phyloP scores from a whole-genome alignment of 2,797 vertebrate species.

The Alcedo atthis region DNA sequence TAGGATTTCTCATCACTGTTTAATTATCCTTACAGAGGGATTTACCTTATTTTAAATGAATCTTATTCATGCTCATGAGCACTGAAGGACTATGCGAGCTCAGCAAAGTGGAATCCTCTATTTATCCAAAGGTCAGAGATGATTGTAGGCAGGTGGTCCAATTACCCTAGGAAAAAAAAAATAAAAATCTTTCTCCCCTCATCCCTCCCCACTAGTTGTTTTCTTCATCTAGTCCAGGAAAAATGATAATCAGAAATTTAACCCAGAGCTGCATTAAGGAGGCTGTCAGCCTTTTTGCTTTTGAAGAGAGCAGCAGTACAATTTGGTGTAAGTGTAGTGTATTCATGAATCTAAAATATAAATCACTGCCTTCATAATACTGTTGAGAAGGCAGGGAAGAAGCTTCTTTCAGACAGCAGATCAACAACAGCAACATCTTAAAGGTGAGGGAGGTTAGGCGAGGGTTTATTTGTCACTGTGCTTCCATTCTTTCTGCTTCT shows the following conservation, averaged over 20 bases:
- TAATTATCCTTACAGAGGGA: slow-evolving; percentile 45
- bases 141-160: slow-evolving; percentile 17
- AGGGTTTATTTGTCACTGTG: accelerated
- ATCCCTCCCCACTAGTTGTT: not conserved
- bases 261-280: not conserved
- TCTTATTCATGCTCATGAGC: slow-evolving; percentile 11
- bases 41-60: slow-evolving; percentile 34
- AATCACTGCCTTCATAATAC: not conserved
- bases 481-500: not conserved
- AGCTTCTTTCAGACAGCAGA: not conserved
- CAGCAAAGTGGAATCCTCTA: not conserved
- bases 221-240: not conserved
- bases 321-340: not conserved
- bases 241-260: slow-evolving; percentile 33
- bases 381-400: not conserved
- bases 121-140: slow-evolving; percentile 43
- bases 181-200: not conserved
- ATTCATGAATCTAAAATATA: not conserved
- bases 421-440: not conserved
- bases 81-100: not conserved
- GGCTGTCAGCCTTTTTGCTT: not conserved
- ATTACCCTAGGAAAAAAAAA: not conserved
- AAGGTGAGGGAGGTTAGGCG: not conserved
- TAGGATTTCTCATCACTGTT: slow-evolving; percentile 7
- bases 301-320: not conserved